Percentiles rank a stretch among this genome's conserved stretches.
phyloP scores from a whole-genome alignment of 1,140 invertebrate species.

The Bombus impatiens region DNA sequence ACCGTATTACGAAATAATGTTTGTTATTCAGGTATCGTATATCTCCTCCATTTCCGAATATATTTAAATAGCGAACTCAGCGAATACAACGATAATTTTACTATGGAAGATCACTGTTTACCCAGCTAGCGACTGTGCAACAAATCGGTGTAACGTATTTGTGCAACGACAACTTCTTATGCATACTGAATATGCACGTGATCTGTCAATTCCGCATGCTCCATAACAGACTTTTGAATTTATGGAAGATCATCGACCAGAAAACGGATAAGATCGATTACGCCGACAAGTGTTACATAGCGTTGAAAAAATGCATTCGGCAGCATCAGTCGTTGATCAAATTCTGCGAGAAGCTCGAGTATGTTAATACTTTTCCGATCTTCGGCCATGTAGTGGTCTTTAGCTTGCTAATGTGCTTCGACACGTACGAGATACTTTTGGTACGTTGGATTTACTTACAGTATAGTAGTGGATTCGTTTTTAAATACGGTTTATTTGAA shows the following conservation, averaged over 20 bases:
- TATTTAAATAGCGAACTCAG: background rate
- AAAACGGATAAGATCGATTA: background rate
- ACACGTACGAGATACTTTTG: conserved; percentile 36
- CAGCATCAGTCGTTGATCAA: conserved; percentile 58
- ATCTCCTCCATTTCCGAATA: background rate
- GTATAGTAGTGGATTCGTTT: too few species aligned
- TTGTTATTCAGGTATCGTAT: conserved; percentile 20
- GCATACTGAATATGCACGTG: conserved; percentile 52
- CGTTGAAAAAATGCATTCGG: conserved; percentile 14
- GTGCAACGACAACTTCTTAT: conserved; percentile 61
- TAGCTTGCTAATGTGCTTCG: conserved; percentile 54
- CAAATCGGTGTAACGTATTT: conserved; percentile 54
- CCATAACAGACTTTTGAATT: conserved; percentile 40
- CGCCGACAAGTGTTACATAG: background rate
- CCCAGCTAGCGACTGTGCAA: conserved; percentile 19
- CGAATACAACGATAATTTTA: background rate
- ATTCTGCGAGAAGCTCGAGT: conserved; percentile 48
- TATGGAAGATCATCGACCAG: background rate
- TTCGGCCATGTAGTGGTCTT: conserved; percentile 48
- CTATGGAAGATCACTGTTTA: background rate
- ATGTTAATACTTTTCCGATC: conserved; percentile 21
- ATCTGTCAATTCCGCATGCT: conserved; percentile 63
- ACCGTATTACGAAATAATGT: conserved; percentile 66
- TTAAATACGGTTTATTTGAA: background rate
- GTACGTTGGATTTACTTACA: background rate